Conservation (phyloP, 1,140 invertebrate genomes). For the Pseudobourletiella spinata region DNA sequence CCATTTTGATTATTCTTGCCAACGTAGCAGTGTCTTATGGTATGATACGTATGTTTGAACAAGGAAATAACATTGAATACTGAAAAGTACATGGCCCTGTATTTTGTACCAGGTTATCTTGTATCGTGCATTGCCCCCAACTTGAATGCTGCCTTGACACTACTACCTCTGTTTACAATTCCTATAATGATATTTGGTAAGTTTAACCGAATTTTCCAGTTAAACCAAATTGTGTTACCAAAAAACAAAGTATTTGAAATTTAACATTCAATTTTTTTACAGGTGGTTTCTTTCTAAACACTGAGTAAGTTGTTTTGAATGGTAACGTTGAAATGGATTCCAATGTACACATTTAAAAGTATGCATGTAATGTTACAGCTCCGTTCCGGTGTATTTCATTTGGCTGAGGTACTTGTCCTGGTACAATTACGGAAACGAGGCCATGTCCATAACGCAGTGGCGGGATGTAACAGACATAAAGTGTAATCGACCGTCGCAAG, state of each 20-base stretch:
- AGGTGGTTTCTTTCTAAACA: slow-evolving; percentile 10
- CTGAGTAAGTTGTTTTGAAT: slow-evolving; percentile 57
- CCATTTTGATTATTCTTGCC: slow-evolving; percentile 68
- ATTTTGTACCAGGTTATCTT: slow-evolving; percentile 27
- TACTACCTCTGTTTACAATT: slow-evolving; percentile 47
- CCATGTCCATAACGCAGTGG: slow-evolving; percentile 47
- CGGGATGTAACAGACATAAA: slow-evolving; percentile 32
- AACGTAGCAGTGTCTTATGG: slow-evolving; percentile 88
- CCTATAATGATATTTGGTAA: slow-evolving; percentile 42
- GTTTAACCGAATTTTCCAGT: no score
- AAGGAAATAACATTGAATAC: no score
- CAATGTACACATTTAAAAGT: no score
- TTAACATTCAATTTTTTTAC: not conserved
- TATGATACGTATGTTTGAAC: no score
- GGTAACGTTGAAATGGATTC: no score
- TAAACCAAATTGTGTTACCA: no score
- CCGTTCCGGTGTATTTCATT: slow-evolving; percentile 45
- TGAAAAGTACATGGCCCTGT: no score
- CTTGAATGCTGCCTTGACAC: slow-evolving; percentile 8
- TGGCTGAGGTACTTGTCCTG: slow-evolving; percentile 49
- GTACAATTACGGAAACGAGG: slow-evolving; percentile 47
- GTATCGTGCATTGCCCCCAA: slow-evolving; percentile 5
- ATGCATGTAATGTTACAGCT: no score
- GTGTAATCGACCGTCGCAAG: no score
- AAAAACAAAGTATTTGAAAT: no score